phyloP scores from a whole-genome alignment of 2,797 vertebrate species.

The Delichon dasypus region DNA sequence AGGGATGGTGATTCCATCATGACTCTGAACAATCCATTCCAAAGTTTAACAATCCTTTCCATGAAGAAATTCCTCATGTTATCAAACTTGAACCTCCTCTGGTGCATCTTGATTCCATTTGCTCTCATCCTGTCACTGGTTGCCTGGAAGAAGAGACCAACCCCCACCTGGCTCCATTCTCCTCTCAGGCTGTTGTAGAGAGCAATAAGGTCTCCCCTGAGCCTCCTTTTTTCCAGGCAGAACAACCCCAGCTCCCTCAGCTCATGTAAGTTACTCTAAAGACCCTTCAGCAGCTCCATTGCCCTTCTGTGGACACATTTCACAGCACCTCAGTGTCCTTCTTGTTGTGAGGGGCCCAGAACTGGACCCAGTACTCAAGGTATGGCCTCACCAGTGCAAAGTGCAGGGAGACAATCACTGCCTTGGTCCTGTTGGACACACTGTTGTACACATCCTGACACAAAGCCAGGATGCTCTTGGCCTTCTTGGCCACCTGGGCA shows the following conservation, averaged over 20 bases:
- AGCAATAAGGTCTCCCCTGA: not conserved
- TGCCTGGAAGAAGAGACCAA: not conserved
- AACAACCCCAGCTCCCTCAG: not conserved
- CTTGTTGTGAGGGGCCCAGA: not conserved
- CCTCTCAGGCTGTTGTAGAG: too few species aligned
- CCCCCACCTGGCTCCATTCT: fast-evolving
- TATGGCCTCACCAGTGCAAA: fast-evolving
- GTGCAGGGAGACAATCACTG: not conserved
- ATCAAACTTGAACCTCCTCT: not conserved
- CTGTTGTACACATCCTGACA: not conserved
- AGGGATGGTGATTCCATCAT: not conserved
- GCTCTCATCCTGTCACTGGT: not conserved
- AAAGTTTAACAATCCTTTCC: not conserved
- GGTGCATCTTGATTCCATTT: not conserved
- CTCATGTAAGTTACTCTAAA: not conserved
- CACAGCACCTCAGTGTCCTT: not conserved
- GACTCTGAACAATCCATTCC: not conserved
- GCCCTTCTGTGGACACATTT: not conserved
- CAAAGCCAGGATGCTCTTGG: not conserved
- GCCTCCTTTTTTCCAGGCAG: not conserved
- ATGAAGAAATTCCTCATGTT: not conserved
- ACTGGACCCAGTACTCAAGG: fast-evolving
- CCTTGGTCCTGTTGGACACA: not conserved
- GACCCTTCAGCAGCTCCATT: not conserved
- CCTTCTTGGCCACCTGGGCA: not conserved